A percentile compares a stretch with the other conserved stretches of the same genome.
Conservation (phyloP, 2,797 vertebrate genomes). For the Melanotaenia maccullochi region DNA sequence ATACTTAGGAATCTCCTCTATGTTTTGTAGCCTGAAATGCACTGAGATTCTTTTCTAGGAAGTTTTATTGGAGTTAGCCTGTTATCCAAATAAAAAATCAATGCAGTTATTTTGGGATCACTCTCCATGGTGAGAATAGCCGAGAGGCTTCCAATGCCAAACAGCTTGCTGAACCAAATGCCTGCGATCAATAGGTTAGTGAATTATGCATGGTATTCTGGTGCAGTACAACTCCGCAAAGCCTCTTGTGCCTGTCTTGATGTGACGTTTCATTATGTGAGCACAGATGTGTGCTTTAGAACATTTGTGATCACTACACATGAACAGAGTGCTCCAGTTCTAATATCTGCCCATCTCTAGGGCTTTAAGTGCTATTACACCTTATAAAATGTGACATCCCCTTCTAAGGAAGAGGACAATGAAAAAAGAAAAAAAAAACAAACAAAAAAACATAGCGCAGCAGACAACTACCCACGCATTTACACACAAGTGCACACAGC, state of each 20-base stretch:
- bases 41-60: constrained; percentile 48
- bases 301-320: constrained; percentile 16
- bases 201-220: constrained; percentile 70
- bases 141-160: constrained; percentile 44
- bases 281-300: constrained; percentile 19
- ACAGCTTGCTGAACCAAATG: constrained; percentile 68
- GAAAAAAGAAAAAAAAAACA: not conserved
- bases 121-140: constrained; percentile 57
- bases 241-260: constrained; percentile 33
- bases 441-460: not conserved
- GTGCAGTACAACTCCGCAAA: constrained; percentile 55
- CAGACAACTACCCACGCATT: constrained; percentile 8
- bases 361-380: constrained; percentile 21
- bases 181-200: constrained; percentile 67
- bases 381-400: constrained; percentile 16
- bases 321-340: constrained; percentile 2
- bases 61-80: constrained; percentile 50
- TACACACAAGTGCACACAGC: not conserved
- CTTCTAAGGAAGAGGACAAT: not conserved
- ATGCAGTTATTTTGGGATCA: constrained; percentile 69
- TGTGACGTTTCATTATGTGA: constrained; percentile 34
- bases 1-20: constrained; percentile 28
- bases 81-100: constrained; percentile 72
- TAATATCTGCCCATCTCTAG: constrained; percentile 10
- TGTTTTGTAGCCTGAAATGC: constrained; percentile 26